These are phyloP conservation scores for Drosophila dives DNA, from an alignment of 2,888 invertebrate species.

Conservation along the genomic window DNA sequence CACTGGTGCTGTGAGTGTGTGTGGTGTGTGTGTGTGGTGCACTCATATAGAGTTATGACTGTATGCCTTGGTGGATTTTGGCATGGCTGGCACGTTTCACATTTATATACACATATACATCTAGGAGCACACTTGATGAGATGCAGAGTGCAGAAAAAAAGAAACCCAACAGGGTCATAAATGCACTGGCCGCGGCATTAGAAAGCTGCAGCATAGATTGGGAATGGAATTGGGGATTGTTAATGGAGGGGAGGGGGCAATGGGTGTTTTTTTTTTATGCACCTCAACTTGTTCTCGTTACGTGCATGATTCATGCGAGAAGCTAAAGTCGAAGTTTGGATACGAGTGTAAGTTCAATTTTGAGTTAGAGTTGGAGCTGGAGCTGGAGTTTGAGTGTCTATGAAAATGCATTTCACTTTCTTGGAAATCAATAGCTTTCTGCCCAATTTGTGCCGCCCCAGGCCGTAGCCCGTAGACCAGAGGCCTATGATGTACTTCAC, in stretches of 20 bases:
- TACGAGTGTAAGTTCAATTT: not conserved
- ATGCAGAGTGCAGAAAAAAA: conserved; percentile 63
- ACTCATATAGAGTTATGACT: conserved; percentile 50
- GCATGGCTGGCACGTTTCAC: conserved; percentile 74
- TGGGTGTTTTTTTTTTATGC: conserved; percentile 46
- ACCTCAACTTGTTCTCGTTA: conserved; percentile 64
- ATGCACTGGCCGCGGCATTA: conserved; percentile 53
- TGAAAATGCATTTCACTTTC: conserved; percentile 73
- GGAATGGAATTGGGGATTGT: conserved; percentile 21
- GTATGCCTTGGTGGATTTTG: conserved; percentile 54
- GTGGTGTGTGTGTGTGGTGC: conserved; percentile 12
- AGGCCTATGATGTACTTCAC: conserved; percentile 37
- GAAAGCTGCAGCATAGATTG: conserved; percentile 52
- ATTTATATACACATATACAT: conserved; percentile 21
- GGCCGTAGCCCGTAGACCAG: not conserved
- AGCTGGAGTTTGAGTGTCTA: conserved; percentile 6
- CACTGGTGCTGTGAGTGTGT: conserved; percentile 25
- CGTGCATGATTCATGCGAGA: conserved; percentile 41
- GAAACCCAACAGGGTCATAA: conserved; percentile 65
- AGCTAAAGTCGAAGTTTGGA: conserved; percentile 12
- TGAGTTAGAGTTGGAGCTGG: conserved; percentile 1
- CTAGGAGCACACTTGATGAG: conserved; percentile 53
- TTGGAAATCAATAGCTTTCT: conserved; percentile 65
- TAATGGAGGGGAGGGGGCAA: conserved; percentile 13
- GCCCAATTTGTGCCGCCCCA: conserved; percentile 42